Conservation (phyloP, 2,888 invertebrate genomes). For the Timema cristinae region DNA sequence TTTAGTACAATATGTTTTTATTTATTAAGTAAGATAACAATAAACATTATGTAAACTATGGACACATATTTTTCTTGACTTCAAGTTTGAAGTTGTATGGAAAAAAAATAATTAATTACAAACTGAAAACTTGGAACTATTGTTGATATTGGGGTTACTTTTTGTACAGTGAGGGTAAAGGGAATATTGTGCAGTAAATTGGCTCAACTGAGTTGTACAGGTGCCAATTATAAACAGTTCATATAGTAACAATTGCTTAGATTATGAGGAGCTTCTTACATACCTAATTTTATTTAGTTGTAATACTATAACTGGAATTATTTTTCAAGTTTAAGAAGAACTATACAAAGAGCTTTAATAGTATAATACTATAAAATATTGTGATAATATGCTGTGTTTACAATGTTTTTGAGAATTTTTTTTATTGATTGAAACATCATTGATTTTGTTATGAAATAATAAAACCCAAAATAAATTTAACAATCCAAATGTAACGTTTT, state of each 20-base stretch:
- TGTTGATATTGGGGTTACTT: slow-evolving; percentile 10
- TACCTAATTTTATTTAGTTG: too few species aligned
- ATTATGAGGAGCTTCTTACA: slow-evolving; percentile 10
- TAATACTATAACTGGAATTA: too few species aligned
- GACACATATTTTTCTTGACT: slow-evolving; percentile 16
- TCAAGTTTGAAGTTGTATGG: slow-evolving; percentile 26
- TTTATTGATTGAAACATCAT: too few species aligned
- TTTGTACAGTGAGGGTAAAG: slow-evolving; percentile 11
- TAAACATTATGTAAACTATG: slow-evolving; percentile 23
- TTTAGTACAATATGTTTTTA: slow-evolving; percentile 17
- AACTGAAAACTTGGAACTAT: slow-evolving; percentile 12
- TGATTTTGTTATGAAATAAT: too few species aligned
- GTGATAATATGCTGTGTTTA: too few species aligned
- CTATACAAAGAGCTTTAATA: too few species aligned
- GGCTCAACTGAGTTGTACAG: slow-evolving; percentile 13
- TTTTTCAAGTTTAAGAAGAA: too few species aligned
- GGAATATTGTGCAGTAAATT: slow-evolving; percentile 8
- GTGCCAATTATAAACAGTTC: slow-evolving; percentile 7
- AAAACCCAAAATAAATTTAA: too few species aligned
- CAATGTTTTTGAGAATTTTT: too few species aligned
- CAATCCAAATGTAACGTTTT: too few species aligned
- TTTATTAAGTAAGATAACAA: slow-evolving; percentile 23
- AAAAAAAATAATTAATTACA: slow-evolving; percentile 20
- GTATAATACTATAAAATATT: too few species aligned
- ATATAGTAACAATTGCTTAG: slow-evolving; percentile 10